These are phyloP conservation scores for Diorhabda sublineata DNA, from an alignment of 1,140 invertebrate species.

Conservation along the genomic window DNA sequence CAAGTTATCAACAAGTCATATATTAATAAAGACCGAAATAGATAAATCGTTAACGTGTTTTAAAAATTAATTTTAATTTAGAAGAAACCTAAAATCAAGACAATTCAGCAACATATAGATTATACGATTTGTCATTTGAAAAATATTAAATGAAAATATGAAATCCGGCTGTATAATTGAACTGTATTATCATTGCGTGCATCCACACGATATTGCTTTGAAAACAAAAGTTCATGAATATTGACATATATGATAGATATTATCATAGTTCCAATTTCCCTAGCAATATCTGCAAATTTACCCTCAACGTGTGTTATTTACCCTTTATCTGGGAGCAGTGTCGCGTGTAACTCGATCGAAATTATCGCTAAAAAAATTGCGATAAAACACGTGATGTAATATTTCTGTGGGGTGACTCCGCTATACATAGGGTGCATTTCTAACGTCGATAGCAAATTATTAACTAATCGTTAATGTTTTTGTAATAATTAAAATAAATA, in stretches of 20 bases:
- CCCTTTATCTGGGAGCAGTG: background rate
- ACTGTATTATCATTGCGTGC: background rate
- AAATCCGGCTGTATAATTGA: no score
- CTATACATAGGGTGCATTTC: background rate
- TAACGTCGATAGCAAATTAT: background rate
- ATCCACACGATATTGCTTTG: background rate
- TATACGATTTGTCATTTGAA: no score
- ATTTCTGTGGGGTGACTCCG: background rate
- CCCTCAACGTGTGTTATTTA: background rate
- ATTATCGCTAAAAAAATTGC: background rate
- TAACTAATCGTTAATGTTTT: no score
- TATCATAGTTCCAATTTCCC: background rate
- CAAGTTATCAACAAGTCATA: no score
- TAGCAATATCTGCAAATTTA: background rate
- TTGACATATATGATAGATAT: background rate
- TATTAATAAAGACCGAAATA: no score
- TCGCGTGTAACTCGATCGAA: background rate
- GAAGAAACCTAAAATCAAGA: no score
- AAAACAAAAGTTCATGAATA: background rate
- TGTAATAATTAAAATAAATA: no score
- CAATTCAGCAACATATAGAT: no score
- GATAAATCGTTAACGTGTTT: no score
- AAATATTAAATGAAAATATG: no score
- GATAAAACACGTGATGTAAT: background rate
- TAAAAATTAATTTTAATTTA: no score